Base-by-base conservation (phyloP, 2,113 vertebrate species). In the Notarius quadriscutis region DNA sequence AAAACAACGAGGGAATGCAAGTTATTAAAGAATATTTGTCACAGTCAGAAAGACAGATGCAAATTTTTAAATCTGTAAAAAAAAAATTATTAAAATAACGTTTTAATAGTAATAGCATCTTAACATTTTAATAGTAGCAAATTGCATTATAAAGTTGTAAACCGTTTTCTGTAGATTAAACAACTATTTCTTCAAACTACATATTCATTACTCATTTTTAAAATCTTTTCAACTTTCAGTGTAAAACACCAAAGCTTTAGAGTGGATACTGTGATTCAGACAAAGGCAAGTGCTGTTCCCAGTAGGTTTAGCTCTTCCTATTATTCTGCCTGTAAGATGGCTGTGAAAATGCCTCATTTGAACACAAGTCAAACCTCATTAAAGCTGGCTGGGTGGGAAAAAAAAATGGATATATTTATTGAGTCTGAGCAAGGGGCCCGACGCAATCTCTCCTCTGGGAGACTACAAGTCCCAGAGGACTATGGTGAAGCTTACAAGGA, bases 361-460 rank as follows among this genome's bases (percentile, higher is more conserved):
- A 84, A 85, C 50, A 77, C 69, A 83, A 60, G 85, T 91, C 89
- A 90, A 84, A 87, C 74, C 82, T 91, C 69, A 88, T 90, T 88
- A 89, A 74, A 84, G 63, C 50, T 65, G 27, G 22, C 67, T 78
- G 53, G 55, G 69, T 67, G 58, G 34, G 17, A 85, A 86, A 74
- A 50, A 22, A 85, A 86, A 74, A 85, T 75, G 25, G 27, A 84
- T 53, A 18, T 65, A 60, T 87, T 82, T 51, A 84, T 62, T 67
- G 48, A 80, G 55, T 67, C 89, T 83, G 78, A 85, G 67, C 57
- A 74, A 82, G 58, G 62, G 55, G 79, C 14, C 30, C 30, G 11
- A 81, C n/a, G 1, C 25, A 53, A 72, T 81, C 25, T 63, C 71
- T 51, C 80, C n/a, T 30, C 20, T 48, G 71, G 84, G 74, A 81